phyloP scores from a whole-genome alignment of 1,140 invertebrate species.

The Nasonia giraulti region DNA sequence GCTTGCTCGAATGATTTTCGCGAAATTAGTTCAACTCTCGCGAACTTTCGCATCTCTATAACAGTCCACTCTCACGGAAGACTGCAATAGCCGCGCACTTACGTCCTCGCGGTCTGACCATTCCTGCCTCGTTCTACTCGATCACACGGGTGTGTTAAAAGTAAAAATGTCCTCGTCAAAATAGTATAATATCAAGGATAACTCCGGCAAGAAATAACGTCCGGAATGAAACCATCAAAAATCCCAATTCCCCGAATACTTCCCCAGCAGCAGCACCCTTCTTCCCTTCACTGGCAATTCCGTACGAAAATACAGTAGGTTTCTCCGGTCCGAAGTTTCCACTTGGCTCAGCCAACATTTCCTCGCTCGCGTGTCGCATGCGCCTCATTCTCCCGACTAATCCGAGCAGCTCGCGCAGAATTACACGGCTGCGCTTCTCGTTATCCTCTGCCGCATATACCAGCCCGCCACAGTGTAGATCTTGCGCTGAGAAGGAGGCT shows the following conservation, averaged over 20 bases:
- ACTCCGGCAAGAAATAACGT: background rate
- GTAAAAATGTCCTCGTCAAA: background rate
- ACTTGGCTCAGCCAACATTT: background rate
- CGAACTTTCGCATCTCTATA: too few species aligned
- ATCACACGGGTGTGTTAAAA: too few species aligned
- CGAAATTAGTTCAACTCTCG: too few species aligned
- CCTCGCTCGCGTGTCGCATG: background rate
- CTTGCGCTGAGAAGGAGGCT: background rate
- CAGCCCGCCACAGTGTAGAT: background rate
- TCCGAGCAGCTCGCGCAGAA: background rate
- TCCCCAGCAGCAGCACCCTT: background rate
- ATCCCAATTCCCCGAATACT: background rate
- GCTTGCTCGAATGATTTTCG: background rate
- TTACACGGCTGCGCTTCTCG: background rate
- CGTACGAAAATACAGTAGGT: background rate
- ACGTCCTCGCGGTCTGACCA: too few species aligned
- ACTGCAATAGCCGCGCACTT: too few species aligned
- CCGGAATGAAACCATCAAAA: background rate
- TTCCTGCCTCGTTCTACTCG: too few species aligned
- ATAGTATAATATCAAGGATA: background rate
- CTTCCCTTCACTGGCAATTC: background rate
- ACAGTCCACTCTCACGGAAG: too few species aligned
- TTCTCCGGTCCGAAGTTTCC: background rate
- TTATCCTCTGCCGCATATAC: background rate
- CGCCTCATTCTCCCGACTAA: background rate